These are phyloP conservation scores for Mormoops blainvillei DNA, from an alignment of 2,113 vertebrate species.

Conservation along the genomic window DNA sequence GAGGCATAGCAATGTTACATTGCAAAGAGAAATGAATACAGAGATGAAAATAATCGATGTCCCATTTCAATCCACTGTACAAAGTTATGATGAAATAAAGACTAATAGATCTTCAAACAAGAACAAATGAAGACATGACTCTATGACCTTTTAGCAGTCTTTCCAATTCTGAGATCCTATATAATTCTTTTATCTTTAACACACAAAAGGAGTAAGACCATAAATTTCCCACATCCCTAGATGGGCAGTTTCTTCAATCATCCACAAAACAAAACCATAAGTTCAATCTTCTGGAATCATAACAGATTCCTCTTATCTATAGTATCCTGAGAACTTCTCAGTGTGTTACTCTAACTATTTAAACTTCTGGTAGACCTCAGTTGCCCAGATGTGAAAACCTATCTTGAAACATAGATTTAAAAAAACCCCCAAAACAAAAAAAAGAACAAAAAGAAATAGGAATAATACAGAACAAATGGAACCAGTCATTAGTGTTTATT, in stretches of 20 bases:
- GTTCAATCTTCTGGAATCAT: not conserved
- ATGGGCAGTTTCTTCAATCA: not conserved
- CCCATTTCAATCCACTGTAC: not conserved
- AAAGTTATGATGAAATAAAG: not conserved
- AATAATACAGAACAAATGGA: not conserved
- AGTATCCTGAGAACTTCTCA: not conserved
- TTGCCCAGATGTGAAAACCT: not conserved
- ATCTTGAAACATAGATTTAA: conserved; percentile 8
- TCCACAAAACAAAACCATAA: not conserved
- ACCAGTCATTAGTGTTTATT: not conserved
- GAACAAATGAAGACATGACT: not conserved
- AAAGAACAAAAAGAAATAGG: not conserved
- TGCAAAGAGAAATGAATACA: not conserved
- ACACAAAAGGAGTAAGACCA: not conserved
- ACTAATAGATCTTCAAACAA: not conserved
- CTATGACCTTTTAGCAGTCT: not conserved
- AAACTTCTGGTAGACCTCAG: not conserved
- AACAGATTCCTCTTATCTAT: not conserved
- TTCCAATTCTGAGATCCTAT: not conserved
- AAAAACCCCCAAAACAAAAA: no score
- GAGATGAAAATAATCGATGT: not conserved
- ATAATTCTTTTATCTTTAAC: not conserved
- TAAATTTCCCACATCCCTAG: not conserved
- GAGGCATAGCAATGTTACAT: not conserved
- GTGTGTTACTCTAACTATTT: not conserved